These are phyloP conservation scores for Semaprochilodus insignis DNA, from an alignment of 2,797 vertebrate species.

Conservation along the genomic window DNA sequence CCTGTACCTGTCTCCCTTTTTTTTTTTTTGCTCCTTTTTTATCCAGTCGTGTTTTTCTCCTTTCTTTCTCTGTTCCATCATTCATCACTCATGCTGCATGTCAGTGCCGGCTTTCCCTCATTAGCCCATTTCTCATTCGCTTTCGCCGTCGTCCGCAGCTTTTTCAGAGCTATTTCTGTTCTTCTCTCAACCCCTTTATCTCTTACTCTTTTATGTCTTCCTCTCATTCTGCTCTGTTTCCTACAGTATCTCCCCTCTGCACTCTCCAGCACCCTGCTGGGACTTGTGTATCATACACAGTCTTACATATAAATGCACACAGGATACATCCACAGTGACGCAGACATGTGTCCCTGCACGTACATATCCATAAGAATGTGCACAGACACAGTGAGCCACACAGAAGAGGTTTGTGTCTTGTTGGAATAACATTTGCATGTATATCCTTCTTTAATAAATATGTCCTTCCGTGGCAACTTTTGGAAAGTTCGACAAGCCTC, in stretches of 20 bases:
- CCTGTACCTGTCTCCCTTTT: slow-evolving; percentile 1
- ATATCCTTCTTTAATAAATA: background rate
- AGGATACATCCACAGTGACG: background rate
- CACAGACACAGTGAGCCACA: too few relatives aligned
- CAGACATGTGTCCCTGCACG: background rate
- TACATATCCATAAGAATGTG: slow-evolving; percentile 7
- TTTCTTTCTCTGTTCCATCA: slow-evolving; percentile 13
- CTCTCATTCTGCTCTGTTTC: slow-evolving; percentile 50
- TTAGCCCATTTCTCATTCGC: slow-evolving; percentile 34
- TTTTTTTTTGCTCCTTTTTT: background rate
- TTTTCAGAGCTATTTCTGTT: slow-evolving; percentile 40
- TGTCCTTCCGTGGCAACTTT: too few relatives aligned
- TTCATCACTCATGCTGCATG: slow-evolving; percentile 39
- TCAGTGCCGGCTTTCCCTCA: slow-evolving; percentile 38
- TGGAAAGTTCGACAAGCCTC: too few relatives aligned
- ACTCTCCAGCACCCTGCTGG: slow-evolving; percentile 2
- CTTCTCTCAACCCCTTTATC: slow-evolving; percentile 31
- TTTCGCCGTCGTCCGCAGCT: slow-evolving; percentile 25
- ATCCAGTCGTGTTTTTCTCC: background rate
- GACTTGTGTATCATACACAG: background rate
- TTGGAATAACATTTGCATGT: slow-evolving; percentile 65
- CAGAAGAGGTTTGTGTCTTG: slow-evolving; percentile 56
- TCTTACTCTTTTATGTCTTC: slow-evolving; percentile 19
- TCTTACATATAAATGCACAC: background rate
- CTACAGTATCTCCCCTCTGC: slow-evolving; percentile 43